phyloP scores from a whole-genome alignment of 2,888 invertebrate species.

The Athripsodes cinereus region DNA sequence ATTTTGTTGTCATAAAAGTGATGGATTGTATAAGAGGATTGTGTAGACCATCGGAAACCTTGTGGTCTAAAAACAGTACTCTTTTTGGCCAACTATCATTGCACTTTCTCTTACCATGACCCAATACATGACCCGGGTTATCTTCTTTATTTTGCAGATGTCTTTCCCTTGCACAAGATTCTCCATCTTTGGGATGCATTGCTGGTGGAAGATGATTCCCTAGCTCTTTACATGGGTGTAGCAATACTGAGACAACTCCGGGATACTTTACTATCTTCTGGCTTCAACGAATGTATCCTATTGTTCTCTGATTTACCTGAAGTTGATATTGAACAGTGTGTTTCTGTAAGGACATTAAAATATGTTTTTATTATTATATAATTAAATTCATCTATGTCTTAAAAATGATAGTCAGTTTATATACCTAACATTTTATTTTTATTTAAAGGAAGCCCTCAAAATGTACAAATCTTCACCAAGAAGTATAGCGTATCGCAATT shows the following conservation, averaged over 20 bases:
- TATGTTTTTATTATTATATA: not conserved
- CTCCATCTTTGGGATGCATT: constrained; percentile 97
- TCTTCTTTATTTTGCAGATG: constrained; percentile 62
- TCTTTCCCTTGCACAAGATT: constrained; percentile 96
- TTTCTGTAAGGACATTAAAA: constrained; percentile 44
- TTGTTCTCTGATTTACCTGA: constrained; percentile 98
- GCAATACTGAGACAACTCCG: constrained; percentile 86
- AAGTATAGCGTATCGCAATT: constrained; percentile 80
- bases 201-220: constrained; percentile 85
- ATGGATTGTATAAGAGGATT: no score
- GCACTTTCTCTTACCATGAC: no score
- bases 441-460: constrained; percentile 64
- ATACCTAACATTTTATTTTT: not conserved
- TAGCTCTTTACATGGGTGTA: constrained; percentile 91
- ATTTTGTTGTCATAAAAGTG: no score
- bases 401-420: not conserved
- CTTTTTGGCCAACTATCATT: no score
- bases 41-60: no score
- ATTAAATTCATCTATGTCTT: not conserved
- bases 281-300: constrained; percentile 97
- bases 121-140: no score
- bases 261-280: constrained; percentile 75
- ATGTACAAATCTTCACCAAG: constrained; percentile 82
- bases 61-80: no score
- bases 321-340: constrained; percentile 91